Percentiles rank a stretch among this genome's conserved stretches.
These are phyloP conservation scores for Rhodophaea formosa DNA, from an alignment of 2,888 invertebrate genomes.

Conservation along the genomic window DNA sequence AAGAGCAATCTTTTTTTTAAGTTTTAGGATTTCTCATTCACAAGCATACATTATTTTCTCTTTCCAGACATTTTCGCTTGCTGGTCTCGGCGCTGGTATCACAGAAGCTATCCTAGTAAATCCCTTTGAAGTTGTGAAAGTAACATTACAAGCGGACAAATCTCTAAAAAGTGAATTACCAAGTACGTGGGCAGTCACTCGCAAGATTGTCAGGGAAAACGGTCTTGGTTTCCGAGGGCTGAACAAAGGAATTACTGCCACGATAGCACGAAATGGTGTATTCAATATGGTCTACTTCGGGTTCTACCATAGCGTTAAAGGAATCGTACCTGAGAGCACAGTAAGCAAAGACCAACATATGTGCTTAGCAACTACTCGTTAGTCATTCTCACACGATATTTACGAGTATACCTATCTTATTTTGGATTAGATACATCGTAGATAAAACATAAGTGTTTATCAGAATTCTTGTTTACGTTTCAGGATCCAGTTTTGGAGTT, in stretches of 20 bases:
- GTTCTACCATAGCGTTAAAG: constrained; percentile 95
- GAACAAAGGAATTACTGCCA: constrained; percentile 94
- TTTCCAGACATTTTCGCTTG: constrained; percentile 90
- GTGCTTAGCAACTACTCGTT: neutral
- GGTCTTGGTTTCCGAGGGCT: constrained; percentile 91
- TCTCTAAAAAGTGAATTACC: constrained; percentile 83
- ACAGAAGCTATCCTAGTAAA: constrained; percentile 96
- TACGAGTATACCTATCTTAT: neutral
- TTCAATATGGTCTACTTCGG: constrained; percentile 98
- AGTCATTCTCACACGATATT: neutral
- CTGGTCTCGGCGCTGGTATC: constrained; percentile 93
- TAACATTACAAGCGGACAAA: constrained; percentile 90
- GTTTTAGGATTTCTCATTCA: too few relatives aligned
- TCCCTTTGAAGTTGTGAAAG: constrained; percentile 98
- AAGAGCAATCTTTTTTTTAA: too few relatives aligned
- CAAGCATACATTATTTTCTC: neutral
- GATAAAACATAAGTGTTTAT: neutral
- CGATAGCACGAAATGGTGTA: constrained; percentile 92
- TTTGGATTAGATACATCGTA: too few relatives aligned
- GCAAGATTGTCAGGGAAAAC: constrained; percentile 86
- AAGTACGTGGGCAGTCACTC: constrained; percentile 90
- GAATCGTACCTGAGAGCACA: constrained; percentile 83
- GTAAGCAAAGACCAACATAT: constrained; percentile 54
- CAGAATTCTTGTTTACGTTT: constrained; percentile 34
- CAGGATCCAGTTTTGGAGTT: constrained; percentile 87